These are phyloP conservation scores for Callimorpha dominula DNA, from an alignment of 2,888 invertebrate species.

Conservation along the genomic window DNA sequence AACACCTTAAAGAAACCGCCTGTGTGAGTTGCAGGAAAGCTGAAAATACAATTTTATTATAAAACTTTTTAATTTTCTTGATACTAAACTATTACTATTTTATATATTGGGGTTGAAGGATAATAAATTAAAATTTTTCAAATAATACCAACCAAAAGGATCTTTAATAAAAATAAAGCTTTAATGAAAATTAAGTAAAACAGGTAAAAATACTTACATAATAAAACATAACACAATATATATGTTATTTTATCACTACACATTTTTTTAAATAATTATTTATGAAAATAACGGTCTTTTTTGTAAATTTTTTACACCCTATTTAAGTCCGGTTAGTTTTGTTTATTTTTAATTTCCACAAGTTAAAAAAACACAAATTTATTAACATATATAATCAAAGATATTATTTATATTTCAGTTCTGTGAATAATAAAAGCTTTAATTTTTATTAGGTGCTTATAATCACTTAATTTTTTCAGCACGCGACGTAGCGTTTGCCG, in stretches of 20 bases:
- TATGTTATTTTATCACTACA: slow-evolving; percentile 23
- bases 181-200: background rate
- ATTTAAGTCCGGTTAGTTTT: background rate
- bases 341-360: background rate
- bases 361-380: background rate
- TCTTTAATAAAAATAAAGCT: background rate
- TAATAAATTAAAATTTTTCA: too few relatives aligned
- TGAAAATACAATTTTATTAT: slow-evolving; percentile 29
- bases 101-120: too few relatives aligned
- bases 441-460: background rate
- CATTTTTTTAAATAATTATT: slow-evolving; percentile 42
- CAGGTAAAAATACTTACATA: slow-evolving; percentile 20
- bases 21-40: slow-evolving; percentile 54
- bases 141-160: too few relatives aligned
- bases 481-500: slow-evolving; percentile 7
- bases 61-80: too few relatives aligned
- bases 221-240: slow-evolving; percentile 9
- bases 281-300: background rate
- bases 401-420: background rate
- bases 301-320: background rate
- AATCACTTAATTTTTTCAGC: slow-evolving; percentile 14
- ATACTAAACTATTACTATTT: too few relatives aligned
- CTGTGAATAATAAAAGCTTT: background rate
- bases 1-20: slow-evolving; percentile 72
- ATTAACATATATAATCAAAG: too few relatives aligned